phyloP scores from a whole-genome alignment of 2,797 vertebrate species.

The Chromis chromis region DNA sequence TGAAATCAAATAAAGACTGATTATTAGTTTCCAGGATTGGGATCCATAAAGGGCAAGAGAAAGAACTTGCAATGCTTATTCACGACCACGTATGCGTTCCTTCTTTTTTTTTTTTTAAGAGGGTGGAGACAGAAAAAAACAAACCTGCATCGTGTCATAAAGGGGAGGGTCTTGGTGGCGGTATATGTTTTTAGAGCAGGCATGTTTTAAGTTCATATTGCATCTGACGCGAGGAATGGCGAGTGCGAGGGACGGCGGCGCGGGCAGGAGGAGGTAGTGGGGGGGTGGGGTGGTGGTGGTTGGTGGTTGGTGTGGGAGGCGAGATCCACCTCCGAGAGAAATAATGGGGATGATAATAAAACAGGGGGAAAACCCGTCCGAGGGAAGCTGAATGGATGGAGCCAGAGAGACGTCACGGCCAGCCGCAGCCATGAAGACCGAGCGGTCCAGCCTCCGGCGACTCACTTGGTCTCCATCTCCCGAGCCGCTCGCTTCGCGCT shows the following conservation, averaged over 20 bases:
- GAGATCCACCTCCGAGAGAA: constrained; percentile 79
- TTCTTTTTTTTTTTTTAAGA: constrained; percentile 53
- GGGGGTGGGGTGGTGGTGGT: constrained; percentile 48
- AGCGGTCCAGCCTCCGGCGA: constrained; percentile 72
- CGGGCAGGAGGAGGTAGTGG: constrained; percentile 47
- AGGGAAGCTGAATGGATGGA: constrained; percentile 89
- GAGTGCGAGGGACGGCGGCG: constrained; percentile 52
- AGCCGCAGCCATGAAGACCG: constrained; percentile 85
- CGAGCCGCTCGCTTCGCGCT: constrained; percentile 57
- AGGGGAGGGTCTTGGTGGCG: constrained; percentile 79
- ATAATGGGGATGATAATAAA: constrained; percentile 79
- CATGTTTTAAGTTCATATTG: constrained; percentile 80
- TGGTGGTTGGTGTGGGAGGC: constrained; percentile 46
- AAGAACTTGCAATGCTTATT: constrained; percentile 29
- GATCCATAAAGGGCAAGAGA: not conserved
- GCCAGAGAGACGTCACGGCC: constrained; percentile 87
- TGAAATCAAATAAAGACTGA: not conserved
- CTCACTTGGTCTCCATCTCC: constrained; percentile 72
- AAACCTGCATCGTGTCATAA: constrained; percentile 81
- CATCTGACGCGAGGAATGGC: constrained; percentile 71
- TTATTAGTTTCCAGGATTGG: not conserved
- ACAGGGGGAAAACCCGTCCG: constrained; percentile 78
- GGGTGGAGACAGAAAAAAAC: constrained; percentile 82
- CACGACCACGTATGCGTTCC: constrained; percentile 47
- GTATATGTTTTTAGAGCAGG: constrained; percentile 85